Evolutionary conservation across 2,113 vertebrate genomes (phyloP).

Genomic region (Panthera leo): DNA sequence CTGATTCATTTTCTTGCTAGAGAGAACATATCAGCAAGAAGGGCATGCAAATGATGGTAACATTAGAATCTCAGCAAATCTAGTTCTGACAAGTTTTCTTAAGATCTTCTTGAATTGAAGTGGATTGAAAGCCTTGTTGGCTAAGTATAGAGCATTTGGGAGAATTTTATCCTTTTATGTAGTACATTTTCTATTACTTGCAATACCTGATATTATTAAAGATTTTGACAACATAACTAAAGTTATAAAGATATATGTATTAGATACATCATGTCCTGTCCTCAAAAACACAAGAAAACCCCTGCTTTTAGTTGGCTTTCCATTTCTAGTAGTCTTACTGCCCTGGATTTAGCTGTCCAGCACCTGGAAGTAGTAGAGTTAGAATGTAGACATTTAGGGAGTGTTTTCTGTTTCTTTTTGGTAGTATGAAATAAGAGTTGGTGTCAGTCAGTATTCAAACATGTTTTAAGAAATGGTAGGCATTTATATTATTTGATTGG

Average conservation of each 20-base stretch:
- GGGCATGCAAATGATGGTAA: neutral
- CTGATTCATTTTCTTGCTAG: constrained; percentile 43
- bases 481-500: neutral
- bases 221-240: neutral
- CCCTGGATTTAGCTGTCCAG: neutral
- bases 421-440: neutral
- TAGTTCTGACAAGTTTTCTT: neutral
- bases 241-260: neutral
- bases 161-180: constrained; percentile 1
- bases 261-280: neutral
- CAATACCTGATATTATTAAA: neutral
- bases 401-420: neutral
- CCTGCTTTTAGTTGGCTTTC: neutral
- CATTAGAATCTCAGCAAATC: neutral
- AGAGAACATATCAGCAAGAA: neutral
- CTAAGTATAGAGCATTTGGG: neutral
- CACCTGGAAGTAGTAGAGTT: neutral
- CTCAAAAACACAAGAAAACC: neutral
- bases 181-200: neutral
- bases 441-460: neutral
- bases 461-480: neutral
- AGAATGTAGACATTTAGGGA: neutral
- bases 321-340: neutral
- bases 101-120: constrained; percentile 27
- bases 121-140: constrained; percentile 44